Percentiles rank a stretch among this genome's conserved stretches.
phyloP scores from a whole-genome alignment of 2,888 invertebrate species.

The Cosmorhoe ocellata region DNA sequence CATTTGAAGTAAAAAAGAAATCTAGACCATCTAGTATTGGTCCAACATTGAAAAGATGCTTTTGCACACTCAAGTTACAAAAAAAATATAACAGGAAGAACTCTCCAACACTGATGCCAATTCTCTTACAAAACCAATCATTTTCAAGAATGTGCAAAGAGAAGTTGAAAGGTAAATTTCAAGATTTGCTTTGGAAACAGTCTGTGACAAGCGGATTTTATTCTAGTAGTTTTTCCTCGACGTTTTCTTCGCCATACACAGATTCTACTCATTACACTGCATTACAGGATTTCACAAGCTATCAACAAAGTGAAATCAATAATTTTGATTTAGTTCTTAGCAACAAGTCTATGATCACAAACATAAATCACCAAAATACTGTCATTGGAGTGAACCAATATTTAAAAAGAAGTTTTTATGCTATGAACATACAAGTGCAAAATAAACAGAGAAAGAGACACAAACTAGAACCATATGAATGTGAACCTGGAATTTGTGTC shows the following conservation, averaged over 20 bases:
- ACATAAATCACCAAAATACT: conserved; percentile 3
- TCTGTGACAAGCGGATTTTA: not conserved
- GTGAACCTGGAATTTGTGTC: conserved; percentile 45
- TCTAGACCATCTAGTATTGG: conserved; percentile 33
- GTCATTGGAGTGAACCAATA: conserved; percentile 3
- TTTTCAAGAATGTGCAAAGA: not conserved
- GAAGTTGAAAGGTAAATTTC: not conserved
- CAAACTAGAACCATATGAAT: conserved; percentile 42
- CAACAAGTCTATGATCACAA: not conserved
- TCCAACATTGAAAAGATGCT: conserved; percentile 47
- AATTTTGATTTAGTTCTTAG: not conserved
- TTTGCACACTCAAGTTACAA: conserved; percentile 45
- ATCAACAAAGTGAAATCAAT: not conserved
- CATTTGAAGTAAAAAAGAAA: conserved; percentile 21
- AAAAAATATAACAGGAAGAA: conserved; percentile 24
- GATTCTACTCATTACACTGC: not conserved
- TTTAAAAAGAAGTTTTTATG: conserved; percentile 22
- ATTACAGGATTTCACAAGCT: not conserved
- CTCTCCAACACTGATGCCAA: conserved; percentile 16
- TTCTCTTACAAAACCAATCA: conserved; percentile 3
- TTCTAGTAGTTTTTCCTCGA: conserved; percentile 10
- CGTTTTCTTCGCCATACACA: conserved; percentile 1
- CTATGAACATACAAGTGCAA: conserved; percentile 26
- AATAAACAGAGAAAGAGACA: conserved; percentile 11
- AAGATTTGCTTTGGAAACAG: not conserved